phyloP scores from a whole-genome alignment of 2,113 vertebrate genomes.

The Archilochus colubris region DNA sequence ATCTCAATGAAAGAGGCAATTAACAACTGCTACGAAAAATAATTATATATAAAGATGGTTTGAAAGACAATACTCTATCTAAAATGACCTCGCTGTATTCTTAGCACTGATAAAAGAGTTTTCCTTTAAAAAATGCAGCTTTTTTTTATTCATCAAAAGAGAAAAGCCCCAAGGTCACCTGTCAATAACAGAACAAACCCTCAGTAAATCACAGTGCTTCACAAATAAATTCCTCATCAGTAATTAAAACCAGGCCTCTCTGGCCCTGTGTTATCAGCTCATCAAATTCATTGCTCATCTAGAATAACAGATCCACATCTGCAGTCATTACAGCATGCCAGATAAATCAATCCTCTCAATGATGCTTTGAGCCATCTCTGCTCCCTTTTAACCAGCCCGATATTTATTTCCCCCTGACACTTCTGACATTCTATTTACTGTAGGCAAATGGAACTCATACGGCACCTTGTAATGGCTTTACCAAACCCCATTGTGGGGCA shows the following conservation, averaged over 20 bases:
- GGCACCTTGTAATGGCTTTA: constrained; percentile 85
- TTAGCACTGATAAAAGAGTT: constrained; percentile 70
- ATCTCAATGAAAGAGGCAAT: constrained; percentile 14
- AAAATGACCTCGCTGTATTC: constrained; percentile 69
- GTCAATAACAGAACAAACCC: constrained; percentile 83
- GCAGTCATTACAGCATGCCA: constrained; percentile 85
- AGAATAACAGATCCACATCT: constrained; percentile 89
- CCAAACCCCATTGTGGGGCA: constrained; percentile 81
- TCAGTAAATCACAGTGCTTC: constrained; percentile 81
- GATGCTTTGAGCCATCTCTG: constrained; percentile 83
- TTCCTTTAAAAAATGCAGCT: constrained; percentile 16
- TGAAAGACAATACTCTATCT: constrained; percentile 53
- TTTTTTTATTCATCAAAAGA: constrained; percentile 76
- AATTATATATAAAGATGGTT: constrained; percentile 52
- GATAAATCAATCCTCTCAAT: constrained; percentile 87
- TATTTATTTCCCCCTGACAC: constrained; percentile 88
- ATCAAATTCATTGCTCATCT: constrained; percentile 87
- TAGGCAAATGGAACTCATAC: constrained; percentile 87
- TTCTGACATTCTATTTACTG: constrained; percentile 91
- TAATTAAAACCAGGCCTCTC: constrained; percentile 89
- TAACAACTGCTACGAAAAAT: constrained; percentile 56
- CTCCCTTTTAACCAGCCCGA: constrained; percentile 83
- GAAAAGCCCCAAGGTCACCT: constrained; percentile 84
- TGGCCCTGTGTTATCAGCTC: constrained; percentile 83
- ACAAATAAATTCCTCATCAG: constrained; percentile 87